Conservation (phyloP, 2,113 vertebrate genomes). For the Capreolus pygargus region DNA sequence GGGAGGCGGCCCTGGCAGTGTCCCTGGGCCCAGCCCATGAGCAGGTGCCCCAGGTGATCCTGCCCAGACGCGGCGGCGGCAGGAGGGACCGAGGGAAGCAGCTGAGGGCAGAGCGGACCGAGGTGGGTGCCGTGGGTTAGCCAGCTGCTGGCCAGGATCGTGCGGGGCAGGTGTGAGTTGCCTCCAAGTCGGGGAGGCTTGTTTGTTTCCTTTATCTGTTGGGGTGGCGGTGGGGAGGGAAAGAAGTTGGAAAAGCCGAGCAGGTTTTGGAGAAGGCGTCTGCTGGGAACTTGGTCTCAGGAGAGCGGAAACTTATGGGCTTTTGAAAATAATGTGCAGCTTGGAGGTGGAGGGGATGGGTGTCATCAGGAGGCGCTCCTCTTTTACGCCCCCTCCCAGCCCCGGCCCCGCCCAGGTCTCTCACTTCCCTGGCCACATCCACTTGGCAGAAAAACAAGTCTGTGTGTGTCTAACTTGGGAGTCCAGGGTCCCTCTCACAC, state of each 20-base stretch:
- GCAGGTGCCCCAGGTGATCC: conserved; percentile 49
- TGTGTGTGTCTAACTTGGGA: neutral
- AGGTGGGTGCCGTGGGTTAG: neutral
- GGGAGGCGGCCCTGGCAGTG: conserved; percentile 48
- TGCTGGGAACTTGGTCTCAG: neutral
- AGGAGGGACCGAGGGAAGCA: neutral
- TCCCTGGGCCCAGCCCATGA: conserved; percentile 39
- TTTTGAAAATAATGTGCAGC: neutral
- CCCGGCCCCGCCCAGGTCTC: neutral
- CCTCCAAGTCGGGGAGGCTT: fast-evolving
- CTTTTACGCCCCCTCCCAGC: neutral
- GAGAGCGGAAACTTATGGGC: neutral
- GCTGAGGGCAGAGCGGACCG: neutral
- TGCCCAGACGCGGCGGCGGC: neutral
- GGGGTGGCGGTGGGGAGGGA: neutral
- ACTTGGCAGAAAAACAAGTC: neutral
- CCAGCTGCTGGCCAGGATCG: fast-evolving
- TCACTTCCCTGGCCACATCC: neutral
- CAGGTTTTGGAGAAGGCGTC: neutral
- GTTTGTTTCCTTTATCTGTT: neutral
- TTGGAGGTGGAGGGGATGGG: neutral
- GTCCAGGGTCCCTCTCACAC: neutral
- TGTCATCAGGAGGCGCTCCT: neutral
- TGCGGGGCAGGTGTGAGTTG: neutral
- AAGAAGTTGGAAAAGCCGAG: neutral